Evolutionary conservation across 2,888 invertebrate genomes (phyloP).

Genomic region (Onthophagus sagittarius): DNA sequence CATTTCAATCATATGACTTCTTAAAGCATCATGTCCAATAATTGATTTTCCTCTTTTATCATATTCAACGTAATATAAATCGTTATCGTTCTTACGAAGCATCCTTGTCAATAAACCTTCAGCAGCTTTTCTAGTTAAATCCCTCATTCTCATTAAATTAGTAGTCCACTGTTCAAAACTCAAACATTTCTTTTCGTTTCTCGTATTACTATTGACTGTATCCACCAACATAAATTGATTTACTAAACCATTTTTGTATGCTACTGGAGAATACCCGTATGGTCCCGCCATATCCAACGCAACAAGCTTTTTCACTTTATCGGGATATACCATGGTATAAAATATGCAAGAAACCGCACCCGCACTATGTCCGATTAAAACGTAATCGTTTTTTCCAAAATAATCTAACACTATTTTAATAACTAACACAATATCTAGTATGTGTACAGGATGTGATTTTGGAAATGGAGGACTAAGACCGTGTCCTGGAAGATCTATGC

Average conservation of each 20-base stretch:
- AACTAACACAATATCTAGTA: neutral
- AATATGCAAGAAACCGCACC: neutral
- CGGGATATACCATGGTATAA: slow-evolving; percentile 12
- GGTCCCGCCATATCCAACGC: neutral
- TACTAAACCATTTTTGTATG: neutral
- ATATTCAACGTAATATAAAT: neutral
- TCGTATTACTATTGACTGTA: neutral
- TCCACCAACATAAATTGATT: neutral
- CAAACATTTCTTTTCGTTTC: neutral
- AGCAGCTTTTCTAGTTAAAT: neutral
- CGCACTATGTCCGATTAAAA: slow-evolving; percentile 2
- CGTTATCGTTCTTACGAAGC: neutral
- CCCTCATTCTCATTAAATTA: neutral
- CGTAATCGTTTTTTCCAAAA: neutral
- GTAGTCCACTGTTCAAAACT: neutral
- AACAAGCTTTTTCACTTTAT: slow-evolving; percentile 3
- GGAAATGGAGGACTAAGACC: slow-evolving; percentile 57
- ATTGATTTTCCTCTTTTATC: slow-evolving; percentile 1
- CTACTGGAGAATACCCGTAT: neutral
- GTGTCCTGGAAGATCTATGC: slow-evolving; percentile 59
- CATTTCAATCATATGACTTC: neutral
- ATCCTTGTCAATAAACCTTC: slow-evolving; percentile 2
- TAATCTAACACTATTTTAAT: neutral
- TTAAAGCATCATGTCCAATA: neutral
- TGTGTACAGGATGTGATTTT: slow-evolving; percentile 23